Base-by-base conservation (phyloP, 2,113 vertebrate genomes). In the Varanus salvator region DNA sequence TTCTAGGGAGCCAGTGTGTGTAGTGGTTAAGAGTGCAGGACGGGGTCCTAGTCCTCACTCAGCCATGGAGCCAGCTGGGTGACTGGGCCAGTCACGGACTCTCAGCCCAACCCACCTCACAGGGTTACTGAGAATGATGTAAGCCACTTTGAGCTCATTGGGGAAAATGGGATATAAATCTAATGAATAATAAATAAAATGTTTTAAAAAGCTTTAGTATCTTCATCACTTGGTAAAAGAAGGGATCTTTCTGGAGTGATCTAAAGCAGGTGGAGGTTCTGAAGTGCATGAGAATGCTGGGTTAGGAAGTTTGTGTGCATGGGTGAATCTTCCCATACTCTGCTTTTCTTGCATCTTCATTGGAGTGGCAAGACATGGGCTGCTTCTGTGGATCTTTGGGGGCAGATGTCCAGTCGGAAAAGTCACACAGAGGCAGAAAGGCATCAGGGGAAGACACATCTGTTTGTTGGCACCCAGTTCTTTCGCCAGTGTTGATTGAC, bases 401-500 rank as follows among this genome's bases (percentile, higher is more conserved):
- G 95, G 92, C 91, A 95, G 89, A 93, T 89, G 84, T 93, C 81
- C 90, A 44, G n/a, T 90, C 88, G 57, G 85, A 82, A 75, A 15
- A 93, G 87, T 84, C 88, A 29, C 80, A 80, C 90, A 78, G 71
- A 92, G 94, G 75, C 84, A 85, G 11, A 94, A 90, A 94, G 71
- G 88, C 64, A 54, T 69, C 76, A 93, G 87, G 93, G 88, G 90
- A 94, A 93, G 31, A 69, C n/a, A 93, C 82, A 89, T 95, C 90
- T 87, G 74, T 94, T 90, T 93, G 23, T 88, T 94, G 83, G 77
- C 89, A 91, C 80, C 89, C 19, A 78, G 93, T 87, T 90, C 87
- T 93, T 94, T 96, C 95, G 91, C 91, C 93, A 91, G 89, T 95
- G 89, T 91, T 93, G 91, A 94, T 96, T 96, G 96, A 94, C 92